Evolutionary conservation across 2,888 invertebrate species (phyloP).

Genomic region (Drosophila colorata): DNA sequence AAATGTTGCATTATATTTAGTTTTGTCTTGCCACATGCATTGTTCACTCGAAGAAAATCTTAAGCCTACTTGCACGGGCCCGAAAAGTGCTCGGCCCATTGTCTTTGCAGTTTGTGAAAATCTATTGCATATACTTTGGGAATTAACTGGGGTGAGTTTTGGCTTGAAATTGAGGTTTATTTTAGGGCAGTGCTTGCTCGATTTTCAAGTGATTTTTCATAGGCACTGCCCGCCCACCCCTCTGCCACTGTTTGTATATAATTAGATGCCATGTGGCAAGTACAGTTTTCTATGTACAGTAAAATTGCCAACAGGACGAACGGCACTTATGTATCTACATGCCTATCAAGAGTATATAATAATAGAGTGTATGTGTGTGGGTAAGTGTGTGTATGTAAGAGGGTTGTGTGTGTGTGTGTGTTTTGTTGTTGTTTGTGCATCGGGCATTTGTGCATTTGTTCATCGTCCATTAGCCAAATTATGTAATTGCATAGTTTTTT

Average conservation of each 20-base stretch:
- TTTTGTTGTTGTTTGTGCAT: slow-evolving; percentile 27
- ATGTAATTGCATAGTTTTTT: slow-evolving; percentile 43
- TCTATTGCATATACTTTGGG: slow-evolving; percentile 55
- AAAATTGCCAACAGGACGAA: slow-evolving; percentile 55
- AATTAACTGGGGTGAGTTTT: neutral
- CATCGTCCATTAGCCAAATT: slow-evolving; percentile 57
- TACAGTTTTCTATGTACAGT: slow-evolving; percentile 72
- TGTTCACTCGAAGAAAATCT: slow-evolving; percentile 69
- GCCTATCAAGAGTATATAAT: slow-evolving; percentile 43
- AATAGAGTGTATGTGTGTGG: slow-evolving; percentile 13
- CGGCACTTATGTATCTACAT: slow-evolving; percentile 36
- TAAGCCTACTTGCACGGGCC: slow-evolving; percentile 62
- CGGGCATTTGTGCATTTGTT: slow-evolving; percentile 36
- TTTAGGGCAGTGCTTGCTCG: slow-evolving; percentile 29
- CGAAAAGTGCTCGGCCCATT: slow-evolving; percentile 30
- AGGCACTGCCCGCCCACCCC: slow-evolving; percentile 25
- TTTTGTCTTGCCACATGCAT: slow-evolving; percentile 63
- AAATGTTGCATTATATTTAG: slow-evolving; percentile 77
- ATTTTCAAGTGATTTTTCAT: slow-evolving; percentile 73
- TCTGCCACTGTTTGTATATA: slow-evolving; percentile 60
- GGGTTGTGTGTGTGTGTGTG: slow-evolving; percentile 7
- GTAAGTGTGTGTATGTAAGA: slow-evolving; percentile 1
- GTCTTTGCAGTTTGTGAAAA: slow-evolving; percentile 55
- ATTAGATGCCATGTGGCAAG: slow-evolving; percentile 63
- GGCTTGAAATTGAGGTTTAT: neutral